Evolutionary conservation across 2,888 invertebrate genomes (phyloP).

Genomic region (Azorinus chamasolen): DNA sequence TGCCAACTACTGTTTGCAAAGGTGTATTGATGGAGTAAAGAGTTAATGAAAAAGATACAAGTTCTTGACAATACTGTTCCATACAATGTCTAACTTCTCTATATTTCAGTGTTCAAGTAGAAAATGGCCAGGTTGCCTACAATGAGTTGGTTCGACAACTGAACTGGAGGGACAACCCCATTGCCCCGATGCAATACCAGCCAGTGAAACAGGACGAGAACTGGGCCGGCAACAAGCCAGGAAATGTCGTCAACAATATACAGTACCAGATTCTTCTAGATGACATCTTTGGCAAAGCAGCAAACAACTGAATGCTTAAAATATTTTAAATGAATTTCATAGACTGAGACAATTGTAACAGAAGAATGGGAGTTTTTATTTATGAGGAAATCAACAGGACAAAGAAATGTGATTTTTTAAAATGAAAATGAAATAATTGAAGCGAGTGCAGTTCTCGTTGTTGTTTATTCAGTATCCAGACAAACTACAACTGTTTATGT

Average conservation of each 20-base stretch:
- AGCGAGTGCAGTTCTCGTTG: too few relatives aligned
- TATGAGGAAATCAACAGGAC: background rate
- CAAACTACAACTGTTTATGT: too few relatives aligned
- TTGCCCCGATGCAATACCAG: slow-evolving; percentile 78
- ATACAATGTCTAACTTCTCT: too few relatives aligned
- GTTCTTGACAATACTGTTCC: background rate
- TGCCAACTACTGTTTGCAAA: too few relatives aligned
- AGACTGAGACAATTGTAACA: background rate
- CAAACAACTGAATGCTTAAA: slow-evolving; percentile 32
- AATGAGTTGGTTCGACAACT: slow-evolving; percentile 76
- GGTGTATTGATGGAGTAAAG: too few relatives aligned
- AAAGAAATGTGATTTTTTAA: too few relatives aligned
- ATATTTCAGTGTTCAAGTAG: slow-evolving; percentile 68
- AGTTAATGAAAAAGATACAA: background rate
- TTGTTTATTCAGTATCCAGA: too few relatives aligned
- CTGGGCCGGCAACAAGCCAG: slow-evolving; percentile 75
- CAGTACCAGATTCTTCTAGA: slow-evolving; percentile 74
- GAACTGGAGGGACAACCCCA: slow-evolving; percentile 85
- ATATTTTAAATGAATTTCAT: background rate
- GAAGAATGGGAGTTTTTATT: slow-evolving; percentile 2
- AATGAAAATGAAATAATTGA: too few relatives aligned
- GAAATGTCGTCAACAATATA: slow-evolving; percentile 66
- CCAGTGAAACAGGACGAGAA: slow-evolving; percentile 69
- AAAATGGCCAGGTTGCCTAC: slow-evolving; percentile 78
- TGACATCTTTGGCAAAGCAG: slow-evolving; percentile 71